Conservation (phyloP, 1,140 invertebrate species). For the Trinorchestia longiramus region DNA sequence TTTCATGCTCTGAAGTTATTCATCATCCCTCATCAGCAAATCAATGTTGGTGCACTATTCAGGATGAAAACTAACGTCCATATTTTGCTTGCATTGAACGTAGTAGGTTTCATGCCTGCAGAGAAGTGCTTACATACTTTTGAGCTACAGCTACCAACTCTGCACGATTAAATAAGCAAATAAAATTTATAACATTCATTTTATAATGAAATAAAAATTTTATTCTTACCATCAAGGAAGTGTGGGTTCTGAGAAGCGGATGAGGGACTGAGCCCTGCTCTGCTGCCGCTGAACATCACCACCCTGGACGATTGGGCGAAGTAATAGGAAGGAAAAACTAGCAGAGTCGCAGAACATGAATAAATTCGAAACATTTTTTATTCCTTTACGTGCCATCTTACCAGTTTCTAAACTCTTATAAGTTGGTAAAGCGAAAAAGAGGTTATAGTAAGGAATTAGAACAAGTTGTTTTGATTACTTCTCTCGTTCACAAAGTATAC, state of each 20-base stretch:
- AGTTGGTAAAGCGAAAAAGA: not conserved
- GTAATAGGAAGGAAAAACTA: not conserved
- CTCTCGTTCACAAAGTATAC: not conserved
- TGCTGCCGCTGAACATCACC: not conserved
- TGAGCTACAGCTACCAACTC: not conserved
- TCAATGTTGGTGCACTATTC: no score
- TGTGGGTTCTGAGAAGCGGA: not conserved
- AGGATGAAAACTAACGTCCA: no score
- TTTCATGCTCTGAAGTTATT: no score
- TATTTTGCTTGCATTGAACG: not conserved
- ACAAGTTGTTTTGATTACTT: not conserved
- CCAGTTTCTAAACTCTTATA: not conserved
- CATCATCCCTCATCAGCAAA: no score
- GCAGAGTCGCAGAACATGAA: not conserved
- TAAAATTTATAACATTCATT: not conserved
- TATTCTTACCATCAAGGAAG: not conserved
- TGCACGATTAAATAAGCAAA: not conserved
- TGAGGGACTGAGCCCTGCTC: slow-evolving; percentile 4
- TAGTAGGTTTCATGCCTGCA: not conserved
- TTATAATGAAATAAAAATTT: not conserved
- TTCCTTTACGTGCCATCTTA: not conserved
- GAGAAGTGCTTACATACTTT: not conserved
- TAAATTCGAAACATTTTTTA: not conserved
- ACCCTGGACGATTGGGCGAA: not conserved
- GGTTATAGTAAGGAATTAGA: not conserved